Evolutionary conservation across 2,113 vertebrate species (phyloP).

Genomic region (Hepsetus odoe): DNA sequence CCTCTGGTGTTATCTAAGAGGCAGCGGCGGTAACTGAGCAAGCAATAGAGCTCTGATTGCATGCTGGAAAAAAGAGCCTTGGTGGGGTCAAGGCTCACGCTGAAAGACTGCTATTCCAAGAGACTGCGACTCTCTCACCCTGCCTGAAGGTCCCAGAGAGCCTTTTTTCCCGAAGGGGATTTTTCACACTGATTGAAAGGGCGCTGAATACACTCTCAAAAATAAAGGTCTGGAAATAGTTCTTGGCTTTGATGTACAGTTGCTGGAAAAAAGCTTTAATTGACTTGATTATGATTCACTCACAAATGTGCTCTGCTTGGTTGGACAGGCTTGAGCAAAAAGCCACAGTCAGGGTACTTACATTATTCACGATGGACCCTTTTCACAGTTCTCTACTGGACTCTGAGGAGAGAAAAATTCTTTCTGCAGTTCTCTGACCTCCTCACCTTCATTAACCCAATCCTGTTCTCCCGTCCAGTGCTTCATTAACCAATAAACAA

Average conservation of each 20-base stretch:
- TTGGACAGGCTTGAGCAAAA: no score
- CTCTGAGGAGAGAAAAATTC: no score
- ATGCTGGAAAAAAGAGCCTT: neutral
- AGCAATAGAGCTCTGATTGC: slow-evolving; percentile 3
- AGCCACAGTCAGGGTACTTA: no score
- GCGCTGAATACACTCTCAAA: neutral
- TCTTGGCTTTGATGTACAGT: neutral
- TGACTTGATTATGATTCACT: neutral
- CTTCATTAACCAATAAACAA: no score
- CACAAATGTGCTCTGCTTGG: neutral
- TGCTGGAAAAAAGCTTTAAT: neutral
- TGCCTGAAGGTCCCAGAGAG: neutral
- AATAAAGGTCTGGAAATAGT: no score
- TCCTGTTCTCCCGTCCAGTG: no score
- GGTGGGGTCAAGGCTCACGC: neutral
- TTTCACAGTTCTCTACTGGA: no score
- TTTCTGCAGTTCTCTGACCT: no score
- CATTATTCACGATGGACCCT: no score
- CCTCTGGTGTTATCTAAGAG: neutral
- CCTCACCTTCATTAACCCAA: no score
- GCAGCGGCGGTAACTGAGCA: neutral
- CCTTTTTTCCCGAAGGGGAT: neutral
- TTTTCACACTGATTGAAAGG: neutral
- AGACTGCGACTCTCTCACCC: neutral
- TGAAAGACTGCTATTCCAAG: neutral